phyloP scores from a whole-genome alignment of 2,888 invertebrate genomes.

The Mamestra brassicae region DNA sequence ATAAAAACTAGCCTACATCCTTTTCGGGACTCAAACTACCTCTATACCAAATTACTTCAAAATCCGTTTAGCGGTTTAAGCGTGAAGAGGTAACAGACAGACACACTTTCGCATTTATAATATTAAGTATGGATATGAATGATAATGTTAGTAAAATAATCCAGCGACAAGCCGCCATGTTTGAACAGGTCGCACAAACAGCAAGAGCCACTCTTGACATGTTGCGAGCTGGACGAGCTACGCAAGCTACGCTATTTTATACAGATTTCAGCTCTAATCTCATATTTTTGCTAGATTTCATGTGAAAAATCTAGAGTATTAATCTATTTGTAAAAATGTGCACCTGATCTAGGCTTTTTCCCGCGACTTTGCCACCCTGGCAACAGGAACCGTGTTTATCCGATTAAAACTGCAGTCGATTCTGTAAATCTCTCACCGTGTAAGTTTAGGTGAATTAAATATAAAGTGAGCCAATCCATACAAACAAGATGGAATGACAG shows the following conservation, averaged over 20 bases:
- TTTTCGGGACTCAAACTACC: too few species aligned
- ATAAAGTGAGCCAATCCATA: too few species aligned
- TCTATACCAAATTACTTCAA: too few species aligned
- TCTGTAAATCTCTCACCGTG: too few species aligned
- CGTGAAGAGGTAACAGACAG: too few species aligned
- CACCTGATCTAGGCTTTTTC: not conserved
- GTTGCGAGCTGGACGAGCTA: slow-evolving; percentile 51
- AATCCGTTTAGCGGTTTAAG: too few species aligned
- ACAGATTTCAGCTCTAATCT: slow-evolving; percentile 6
- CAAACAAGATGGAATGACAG: too few species aligned
- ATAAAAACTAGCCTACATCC: too few species aligned
- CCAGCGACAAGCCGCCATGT: slow-evolving; percentile 39
- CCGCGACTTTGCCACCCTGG: not conserved
- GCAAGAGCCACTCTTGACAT: slow-evolving; percentile 57
- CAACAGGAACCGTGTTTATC: not conserved
- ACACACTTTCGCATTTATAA: too few species aligned
- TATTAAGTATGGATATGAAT: not conserved
- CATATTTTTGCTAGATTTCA: not conserved
- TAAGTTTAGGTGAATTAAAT: too few species aligned
- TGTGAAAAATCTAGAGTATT: not conserved
- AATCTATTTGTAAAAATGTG: too few species aligned
- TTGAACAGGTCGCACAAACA: slow-evolving; percentile 40
- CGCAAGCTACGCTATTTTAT: slow-evolving; percentile 27
- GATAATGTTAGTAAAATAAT: slow-evolving; percentile 24
- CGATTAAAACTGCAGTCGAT: too few species aligned